Base-by-base conservation (phyloP, 1,140 invertebrate species). In the Sycophila sp. region DNA sequence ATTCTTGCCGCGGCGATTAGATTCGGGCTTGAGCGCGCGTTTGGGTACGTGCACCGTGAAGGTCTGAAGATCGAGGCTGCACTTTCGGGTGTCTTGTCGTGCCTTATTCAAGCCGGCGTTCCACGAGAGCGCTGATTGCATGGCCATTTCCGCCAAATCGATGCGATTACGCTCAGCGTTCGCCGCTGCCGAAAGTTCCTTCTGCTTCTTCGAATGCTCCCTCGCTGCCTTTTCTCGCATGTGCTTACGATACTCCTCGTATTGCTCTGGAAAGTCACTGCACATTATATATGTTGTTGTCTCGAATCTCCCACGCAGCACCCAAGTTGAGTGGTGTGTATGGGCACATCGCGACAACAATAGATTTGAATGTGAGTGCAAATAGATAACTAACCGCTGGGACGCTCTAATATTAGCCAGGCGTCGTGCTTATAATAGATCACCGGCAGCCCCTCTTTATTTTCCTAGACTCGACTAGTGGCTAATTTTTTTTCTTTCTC, bases 211-310 rank as follows among this genome's bases (percentile, higher is more conserved):
- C 34, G 88, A 89, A 71, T 93, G 88, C 80, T 91, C 92, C 76
- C 91, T 89, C 17, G 91, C 91, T 76, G 94, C 93, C 78, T 91
- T 92, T 74, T 95, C 92, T 10, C 95, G 88, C 78, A 96, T 90
- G 77, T 94, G 90, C 76, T 92, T 90, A 32, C 94, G 90, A 83
- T 96, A 97, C 78, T 98, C 96, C 86, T 97, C 94, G 81, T 97
- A 98, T 81, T 98, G 98, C 53, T 94, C 93, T 24, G 94, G 96
- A 86, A 97, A 98, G 84, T 98, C 97, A 56, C 92, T 91, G 72
- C 93, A 93, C 95, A 98, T 97, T 34, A 99, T 92, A 78, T 98
- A 93, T 86, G 91, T 96, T 53, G 93, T 96, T 45, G 92, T 97
- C 71, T 88, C 92, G 15, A 89, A 87, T 63, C 85, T 98, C 75